Percentiles rank a stretch among this genome's conserved stretches.
Evolutionary conservation across 2,888 invertebrate species (phyloP).

Genomic region (Rhyacophila evoluta): DNA sequence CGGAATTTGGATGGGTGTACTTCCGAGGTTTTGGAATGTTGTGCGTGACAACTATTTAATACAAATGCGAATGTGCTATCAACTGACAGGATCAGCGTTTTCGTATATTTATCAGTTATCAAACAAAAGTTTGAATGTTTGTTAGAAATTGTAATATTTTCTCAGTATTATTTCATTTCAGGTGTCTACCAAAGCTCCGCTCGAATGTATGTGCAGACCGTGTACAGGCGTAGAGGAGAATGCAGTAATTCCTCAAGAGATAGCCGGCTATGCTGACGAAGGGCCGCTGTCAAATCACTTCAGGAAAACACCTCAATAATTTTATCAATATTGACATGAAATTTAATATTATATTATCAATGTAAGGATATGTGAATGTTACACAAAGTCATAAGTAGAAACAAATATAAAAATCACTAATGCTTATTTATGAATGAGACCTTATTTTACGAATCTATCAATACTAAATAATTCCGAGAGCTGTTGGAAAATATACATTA

Average conservation of each 20-base stretch:
- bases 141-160: too few relatives aligned
- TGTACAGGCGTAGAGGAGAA: slow-evolving; percentile 91
- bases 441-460: not conserved
- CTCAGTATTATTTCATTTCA: slow-evolving; percentile 60
- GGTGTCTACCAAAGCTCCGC: slow-evolving; percentile 92
- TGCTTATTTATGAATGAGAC: not conserved
- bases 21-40: too few relatives aligned
- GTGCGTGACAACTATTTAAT: too few relatives aligned
- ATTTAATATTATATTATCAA: slow-evolving; percentile 3
- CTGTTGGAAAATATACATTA: too few relatives aligned
- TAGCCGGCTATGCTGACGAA: slow-evolving; percentile 87
- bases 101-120: too few relatives aligned
- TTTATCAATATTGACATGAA: not conserved
- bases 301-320: slow-evolving; percentile 75
- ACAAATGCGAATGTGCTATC: too few relatives aligned
- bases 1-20: too few relatives aligned
- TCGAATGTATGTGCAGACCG: slow-evolving; percentile 95
- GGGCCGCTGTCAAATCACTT: slow-evolving; percentile 85
- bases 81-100: too few relatives aligned
- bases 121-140: too few relatives aligned
- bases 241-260: slow-evolving; percentile 89
- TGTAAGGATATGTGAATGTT: slow-evolving; percentile 12
- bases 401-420: not conserved
- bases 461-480: too few relatives aligned
- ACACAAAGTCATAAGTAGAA: slow-evolving; percentile 11